Conservation (phyloP, 2,113 vertebrate genomes). For the Rutilus rutilus region DNA sequence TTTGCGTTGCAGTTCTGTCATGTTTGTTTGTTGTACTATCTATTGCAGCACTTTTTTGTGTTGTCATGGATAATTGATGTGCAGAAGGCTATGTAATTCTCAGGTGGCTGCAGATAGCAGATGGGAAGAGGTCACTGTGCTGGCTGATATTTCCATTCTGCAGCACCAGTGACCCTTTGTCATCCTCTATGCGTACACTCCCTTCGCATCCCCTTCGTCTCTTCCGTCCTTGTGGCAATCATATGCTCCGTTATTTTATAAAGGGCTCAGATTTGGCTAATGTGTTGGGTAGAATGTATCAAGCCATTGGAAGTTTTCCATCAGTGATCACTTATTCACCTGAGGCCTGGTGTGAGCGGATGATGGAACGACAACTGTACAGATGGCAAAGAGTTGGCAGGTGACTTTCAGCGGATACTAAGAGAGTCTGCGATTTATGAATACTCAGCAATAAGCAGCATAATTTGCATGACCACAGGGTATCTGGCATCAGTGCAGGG, state of each 20-base stretch:
- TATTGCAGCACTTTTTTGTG: conserved; percentile 27
- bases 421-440: conserved; percentile 27
- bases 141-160: conserved; percentile 65
- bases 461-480: conserved; percentile 24
- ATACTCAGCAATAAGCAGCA: conserved; percentile 13
- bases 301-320: background rate
- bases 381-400: conserved; percentile 19
- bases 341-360: background rate
- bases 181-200: conserved; percentile 33
- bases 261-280: conserved; percentile 11
- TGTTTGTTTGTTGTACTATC: conserved; percentile 7
- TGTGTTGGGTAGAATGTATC: background rate
- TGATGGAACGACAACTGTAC: background rate
- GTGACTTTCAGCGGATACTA: conserved; percentile 28
- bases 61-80: conserved; percentile 57
- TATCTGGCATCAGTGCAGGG: conserved; percentile 29
- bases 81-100: conserved; percentile 53
- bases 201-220: background rate
- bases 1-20: background rate
- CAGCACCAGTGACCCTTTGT: conserved; percentile 56
- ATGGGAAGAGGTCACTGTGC: conserved; percentile 67
- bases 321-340: background rate
- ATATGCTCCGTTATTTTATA: background rate
- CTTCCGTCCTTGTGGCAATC: conserved; percentile 44
- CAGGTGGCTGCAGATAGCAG: conserved; percentile 59